phyloP scores from a whole-genome alignment of 1,140 invertebrate species.

The Drosophila elegans region DNA sequence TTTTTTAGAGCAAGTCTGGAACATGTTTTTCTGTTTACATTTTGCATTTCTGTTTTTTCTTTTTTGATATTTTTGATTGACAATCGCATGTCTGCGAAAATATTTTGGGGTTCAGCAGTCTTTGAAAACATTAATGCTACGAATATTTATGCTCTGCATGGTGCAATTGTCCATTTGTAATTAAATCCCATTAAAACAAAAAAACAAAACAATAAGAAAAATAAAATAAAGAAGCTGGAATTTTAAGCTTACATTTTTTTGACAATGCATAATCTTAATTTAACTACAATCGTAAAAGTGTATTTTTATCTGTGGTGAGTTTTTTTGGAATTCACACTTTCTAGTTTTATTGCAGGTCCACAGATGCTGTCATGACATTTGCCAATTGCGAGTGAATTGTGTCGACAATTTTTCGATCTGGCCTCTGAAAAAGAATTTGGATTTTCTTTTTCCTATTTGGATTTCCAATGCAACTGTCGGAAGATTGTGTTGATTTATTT shows the following conservation, averaged over 20 bases:
- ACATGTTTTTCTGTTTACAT: constrained; percentile 52
- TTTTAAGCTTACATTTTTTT: too few relatives aligned
- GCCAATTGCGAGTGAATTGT: constrained; percentile 57
- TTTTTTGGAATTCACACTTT: constrained; percentile 6
- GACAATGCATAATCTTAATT: too few relatives aligned
- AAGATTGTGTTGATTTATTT: constrained; percentile 64
- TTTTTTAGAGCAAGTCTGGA: constrained; percentile 21
- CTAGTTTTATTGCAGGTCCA: constrained; percentile 39
- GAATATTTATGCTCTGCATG: constrained; percentile 5
- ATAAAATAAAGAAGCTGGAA: too few relatives aligned
- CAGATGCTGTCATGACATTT: constrained; percentile 56
- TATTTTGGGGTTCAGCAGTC: constrained; percentile 14
- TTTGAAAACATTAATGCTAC: neutral
- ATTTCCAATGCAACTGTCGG: constrained; percentile 54
- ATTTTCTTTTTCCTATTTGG: constrained; percentile 21
- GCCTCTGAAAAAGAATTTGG: constrained; percentile 33
- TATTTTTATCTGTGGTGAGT: neutral
- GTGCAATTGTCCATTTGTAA: neutral
- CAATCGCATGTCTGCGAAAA: constrained; percentile 33
- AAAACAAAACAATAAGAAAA: too few relatives aligned
- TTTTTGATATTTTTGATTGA: constrained; percentile 59
- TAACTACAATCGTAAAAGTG: neutral
- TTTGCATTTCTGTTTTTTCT: constrained; percentile 28
- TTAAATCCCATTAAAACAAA: too few relatives aligned
- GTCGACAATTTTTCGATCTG: constrained; percentile 31